Percentiles rank a stretch among this genome's conserved stretches.
These are phyloP conservation scores for Pteruthius melanotis DNA, from an alignment of 2,113 vertebrate species.

Conservation along the genomic window DNA sequence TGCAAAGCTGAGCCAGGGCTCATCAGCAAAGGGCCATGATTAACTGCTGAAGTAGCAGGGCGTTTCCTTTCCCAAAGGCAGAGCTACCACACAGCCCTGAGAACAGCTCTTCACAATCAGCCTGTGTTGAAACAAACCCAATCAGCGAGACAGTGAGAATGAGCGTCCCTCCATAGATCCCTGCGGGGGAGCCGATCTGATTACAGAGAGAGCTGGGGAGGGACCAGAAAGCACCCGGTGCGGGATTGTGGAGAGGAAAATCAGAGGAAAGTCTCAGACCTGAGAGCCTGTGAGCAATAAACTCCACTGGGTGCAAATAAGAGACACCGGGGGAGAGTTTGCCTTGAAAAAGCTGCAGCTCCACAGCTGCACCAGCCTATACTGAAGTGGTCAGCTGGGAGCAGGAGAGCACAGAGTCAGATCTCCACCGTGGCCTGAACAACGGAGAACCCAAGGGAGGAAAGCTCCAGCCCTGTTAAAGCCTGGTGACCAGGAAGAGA, in stretches of 20 bases:
- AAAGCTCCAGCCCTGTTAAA: neutral
- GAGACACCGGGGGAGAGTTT: neutral
- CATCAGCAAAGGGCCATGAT: slow-evolving; percentile 13
- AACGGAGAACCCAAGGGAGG: neutral
- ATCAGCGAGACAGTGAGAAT: slow-evolving; percentile 29
- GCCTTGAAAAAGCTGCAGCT: neutral
- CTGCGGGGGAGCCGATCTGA: neutral
- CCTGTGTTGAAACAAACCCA: slow-evolving; percentile 56
- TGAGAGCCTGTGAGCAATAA: neutral
- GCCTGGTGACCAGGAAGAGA: neutral
- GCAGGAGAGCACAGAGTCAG: neutral
- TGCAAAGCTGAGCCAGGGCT: neutral
- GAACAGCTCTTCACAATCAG: slow-evolving; percentile 56
- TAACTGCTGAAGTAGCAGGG: neutral
- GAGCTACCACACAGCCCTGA: neutral
- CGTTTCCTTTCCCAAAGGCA: slow-evolving; percentile 7
- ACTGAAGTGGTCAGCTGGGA: neutral
- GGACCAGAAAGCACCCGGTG: neutral
- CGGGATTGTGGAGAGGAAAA: neutral
- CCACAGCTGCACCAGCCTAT: neutral
- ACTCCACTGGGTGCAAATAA: neutral
- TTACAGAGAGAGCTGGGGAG: neutral
- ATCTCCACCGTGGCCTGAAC: neutral
- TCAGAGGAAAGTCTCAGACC: neutral
- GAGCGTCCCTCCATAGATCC: neutral